A percentile compares a stretch with the other conserved stretches of the same genome.
Conservation (phyloP, 2,113 vertebrate genomes). For the Scolopax mira region DNA sequence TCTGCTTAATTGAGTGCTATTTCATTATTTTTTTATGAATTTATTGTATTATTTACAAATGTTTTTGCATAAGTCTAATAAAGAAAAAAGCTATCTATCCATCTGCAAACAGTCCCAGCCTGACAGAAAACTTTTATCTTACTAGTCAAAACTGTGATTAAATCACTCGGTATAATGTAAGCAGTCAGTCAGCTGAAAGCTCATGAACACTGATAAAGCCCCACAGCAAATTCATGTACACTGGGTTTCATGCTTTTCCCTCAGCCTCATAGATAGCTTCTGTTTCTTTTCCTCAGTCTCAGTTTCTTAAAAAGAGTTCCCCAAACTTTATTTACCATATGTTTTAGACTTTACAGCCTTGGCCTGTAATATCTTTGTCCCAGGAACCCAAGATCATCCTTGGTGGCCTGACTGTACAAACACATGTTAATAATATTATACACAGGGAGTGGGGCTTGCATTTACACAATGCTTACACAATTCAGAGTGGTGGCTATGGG, state of each 20-base stretch:
- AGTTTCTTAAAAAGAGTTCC: background rate
- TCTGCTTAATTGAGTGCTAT: background rate
- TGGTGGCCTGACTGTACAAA: slow-evolving; percentile 5
- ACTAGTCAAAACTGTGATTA: background rate
- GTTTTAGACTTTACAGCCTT: background rate
- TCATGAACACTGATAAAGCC: background rate
- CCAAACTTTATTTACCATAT: background rate
- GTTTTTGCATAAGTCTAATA: background rate
- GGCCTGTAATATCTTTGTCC: background rate
- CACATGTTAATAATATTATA: background rate
- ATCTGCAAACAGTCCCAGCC: background rate
- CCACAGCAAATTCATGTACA: background rate
- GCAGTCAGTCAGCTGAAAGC: background rate
- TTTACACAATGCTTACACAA: background rate
- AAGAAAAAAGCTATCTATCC: background rate
- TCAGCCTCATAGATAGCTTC: background rate
- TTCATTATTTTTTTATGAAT: background rate
- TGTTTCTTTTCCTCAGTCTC: background rate
- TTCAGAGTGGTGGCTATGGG: background rate
- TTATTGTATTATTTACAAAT: background rate
- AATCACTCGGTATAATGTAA: background rate
- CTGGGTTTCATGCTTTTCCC: background rate
- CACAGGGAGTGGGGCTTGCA: background rate
- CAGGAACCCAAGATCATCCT: background rate
- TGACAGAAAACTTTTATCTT: background rate